phyloP scores from a whole-genome alignment of 2,113 vertebrate species.

The Notarius lentiginosus region DNA sequence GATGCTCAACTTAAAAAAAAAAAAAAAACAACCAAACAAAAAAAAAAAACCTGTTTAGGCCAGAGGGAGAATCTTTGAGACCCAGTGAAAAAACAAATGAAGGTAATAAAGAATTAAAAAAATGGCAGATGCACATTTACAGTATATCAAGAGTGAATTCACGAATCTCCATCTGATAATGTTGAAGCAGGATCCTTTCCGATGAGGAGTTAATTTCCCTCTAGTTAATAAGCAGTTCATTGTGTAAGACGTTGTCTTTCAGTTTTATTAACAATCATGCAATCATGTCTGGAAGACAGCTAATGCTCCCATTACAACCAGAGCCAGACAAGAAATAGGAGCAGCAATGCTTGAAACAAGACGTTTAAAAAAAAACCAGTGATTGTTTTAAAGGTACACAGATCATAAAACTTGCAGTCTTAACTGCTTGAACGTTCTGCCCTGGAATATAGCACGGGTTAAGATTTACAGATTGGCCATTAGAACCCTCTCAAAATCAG shows the following conservation, averaged over 20 bases:
- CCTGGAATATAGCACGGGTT: conserved; percentile 34
- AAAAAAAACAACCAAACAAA: neutral
- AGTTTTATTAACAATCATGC: conserved; percentile 36
- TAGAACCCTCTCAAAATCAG: conserved; percentile 34
- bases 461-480: conserved; percentile 49
- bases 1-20: conserved; percentile 16
- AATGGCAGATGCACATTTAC: neutral
- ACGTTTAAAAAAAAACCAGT: neutral
- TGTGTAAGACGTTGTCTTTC: conserved; percentile 8
- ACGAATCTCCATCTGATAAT: neutral
- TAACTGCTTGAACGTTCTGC: conserved; percentile 37
- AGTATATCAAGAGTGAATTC: neutral
- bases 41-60: neutral
- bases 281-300: conserved; percentile 8
- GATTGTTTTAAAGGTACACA: conserved; percentile 42
- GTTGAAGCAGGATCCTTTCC: neutral
- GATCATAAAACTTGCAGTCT: conserved; percentile 42
- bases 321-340: conserved; percentile 43
- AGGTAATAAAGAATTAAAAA: neutral
- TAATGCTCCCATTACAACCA: conserved; percentile 41
- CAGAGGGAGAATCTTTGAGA: conserved; percentile 9
- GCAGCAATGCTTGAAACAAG: conserved; percentile 44
- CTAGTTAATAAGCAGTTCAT: neutral
- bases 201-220: neutral
- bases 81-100: neutral